These are phyloP conservation scores for Ophraella communa DNA, from an alignment of 2,888 invertebrate genomes.

Conservation along the genomic window DNA sequence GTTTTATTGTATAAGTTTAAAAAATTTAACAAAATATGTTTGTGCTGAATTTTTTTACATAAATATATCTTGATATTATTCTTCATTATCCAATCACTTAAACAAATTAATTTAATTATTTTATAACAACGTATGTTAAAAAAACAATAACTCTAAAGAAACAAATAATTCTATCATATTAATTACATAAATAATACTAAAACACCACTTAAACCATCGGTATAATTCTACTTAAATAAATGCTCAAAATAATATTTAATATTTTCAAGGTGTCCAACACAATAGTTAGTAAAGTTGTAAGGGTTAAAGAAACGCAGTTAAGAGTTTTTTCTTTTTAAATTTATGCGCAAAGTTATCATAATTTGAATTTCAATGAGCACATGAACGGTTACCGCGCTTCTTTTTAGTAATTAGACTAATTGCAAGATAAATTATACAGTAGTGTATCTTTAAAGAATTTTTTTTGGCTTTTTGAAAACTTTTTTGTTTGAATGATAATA, in stretches of 20 bases:
- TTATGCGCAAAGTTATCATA: conserved; percentile 20
- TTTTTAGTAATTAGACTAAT: conserved; percentile 10
- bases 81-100: too few relatives aligned
- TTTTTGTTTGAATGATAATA: too few relatives aligned
- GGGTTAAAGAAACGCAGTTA: conserved; percentile 14
- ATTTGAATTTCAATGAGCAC: conserved; percentile 20
- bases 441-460: neutral
- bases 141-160: too few relatives aligned
- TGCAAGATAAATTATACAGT: neutral
- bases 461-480: too few relatives aligned
- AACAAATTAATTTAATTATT: too few relatives aligned
- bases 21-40: too few relatives aligned
- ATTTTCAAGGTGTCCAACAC: conserved; percentile 19
- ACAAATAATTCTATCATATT: too few relatives aligned
- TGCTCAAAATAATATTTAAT: neutral
- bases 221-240: neutral
- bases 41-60: too few relatives aligned
- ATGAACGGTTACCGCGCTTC: conserved; percentile 9
- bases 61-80: too few relatives aligned
- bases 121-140: too few relatives aligned
- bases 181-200: too few relatives aligned
- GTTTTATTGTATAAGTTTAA: too few relatives aligned
- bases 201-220: neutral
- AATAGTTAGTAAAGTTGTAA: conserved; percentile 24
- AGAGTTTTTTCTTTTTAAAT: conserved; percentile 19